phyloP scores from a whole-genome alignment of 2,797 vertebrate genomes.

The Halcyon smyrnensis region DNA sequence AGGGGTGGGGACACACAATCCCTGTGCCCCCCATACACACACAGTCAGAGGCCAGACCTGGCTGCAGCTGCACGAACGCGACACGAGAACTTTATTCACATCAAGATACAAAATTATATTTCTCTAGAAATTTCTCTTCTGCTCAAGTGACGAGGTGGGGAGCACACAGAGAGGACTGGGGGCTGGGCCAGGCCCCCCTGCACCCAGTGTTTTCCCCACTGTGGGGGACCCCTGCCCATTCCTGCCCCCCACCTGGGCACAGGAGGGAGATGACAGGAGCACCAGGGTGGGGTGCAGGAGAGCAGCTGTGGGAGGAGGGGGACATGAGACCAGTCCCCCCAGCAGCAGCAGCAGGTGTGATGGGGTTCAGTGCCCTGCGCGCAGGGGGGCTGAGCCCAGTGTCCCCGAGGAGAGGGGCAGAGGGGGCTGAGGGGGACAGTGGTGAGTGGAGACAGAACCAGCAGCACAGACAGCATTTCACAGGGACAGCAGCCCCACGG shows the following conservation, averaged over 20 bases:
- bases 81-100: conserved; percentile 94
- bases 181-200: neutral
- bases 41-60: conserved; percentile 27
- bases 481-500: neutral
- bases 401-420: neutral
- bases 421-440: neutral
- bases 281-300: neutral
- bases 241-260: neutral
- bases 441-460: neutral
- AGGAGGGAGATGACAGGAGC: neutral
- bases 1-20: too few relatives aligned
- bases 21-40: neutral
- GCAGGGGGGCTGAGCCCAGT: neutral
- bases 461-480: conserved; percentile 51
- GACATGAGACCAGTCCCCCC: neutral
- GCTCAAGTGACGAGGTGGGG: neutral
- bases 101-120: conserved; percentile 94
- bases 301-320: neutral
- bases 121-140: conserved; percentile 86
- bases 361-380: neutral
- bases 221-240: neutral
- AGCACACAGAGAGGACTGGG: neutral
- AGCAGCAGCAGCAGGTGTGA: accelerated
- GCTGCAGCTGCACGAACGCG: conserved; percentile 86
- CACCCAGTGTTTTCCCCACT: neutral